These are phyloP conservation scores for Parotocinclus haroldoi DNA, from an alignment of 2,797 vertebrate genomes.

Conservation along the genomic window DNA sequence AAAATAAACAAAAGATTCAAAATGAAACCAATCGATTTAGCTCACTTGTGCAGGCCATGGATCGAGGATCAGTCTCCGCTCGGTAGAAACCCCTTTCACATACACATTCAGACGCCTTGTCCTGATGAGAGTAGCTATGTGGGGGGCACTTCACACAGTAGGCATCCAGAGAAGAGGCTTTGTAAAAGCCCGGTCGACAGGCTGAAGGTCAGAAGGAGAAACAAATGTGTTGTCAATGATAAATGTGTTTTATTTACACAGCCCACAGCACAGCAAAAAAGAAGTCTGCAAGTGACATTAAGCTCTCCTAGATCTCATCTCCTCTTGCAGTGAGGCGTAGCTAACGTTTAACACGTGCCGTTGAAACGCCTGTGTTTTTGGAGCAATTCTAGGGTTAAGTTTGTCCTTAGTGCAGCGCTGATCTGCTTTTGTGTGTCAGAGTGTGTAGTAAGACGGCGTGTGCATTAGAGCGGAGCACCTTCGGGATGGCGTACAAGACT, in stretches of 20 bases:
- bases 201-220: conserved; percentile 48
- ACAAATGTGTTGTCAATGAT: neutral
- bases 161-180: conserved; percentile 74
- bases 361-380: neutral
- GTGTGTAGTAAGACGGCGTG: neutral
- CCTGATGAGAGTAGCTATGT: conserved; percentile 75
- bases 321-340: conserved; percentile 26
- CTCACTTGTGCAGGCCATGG: conserved; percentile 82
- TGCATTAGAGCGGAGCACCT: conserved; percentile 20
- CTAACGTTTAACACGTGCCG: conserved; percentile 18
- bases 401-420: conserved; percentile 4
- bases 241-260: neutral
- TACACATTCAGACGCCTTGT: conserved; percentile 70
- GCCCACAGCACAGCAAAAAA: neutral
- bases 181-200: conserved; percentile 78
- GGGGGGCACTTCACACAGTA: conserved; percentile 80
- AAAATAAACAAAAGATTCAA: too few species aligned
- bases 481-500: conserved; percentile 36
- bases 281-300: neutral
- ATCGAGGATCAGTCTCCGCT: conserved; percentile 72
- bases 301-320: conserved; percentile 2
- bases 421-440: conserved; percentile 13
- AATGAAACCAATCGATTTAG: conserved; percentile 5
- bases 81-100: conserved; percentile 77
- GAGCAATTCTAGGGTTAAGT: conserved; percentile 31